phyloP scores from a whole-genome alignment of 2,113 vertebrate genomes.

The Perca fluviatilis region DNA sequence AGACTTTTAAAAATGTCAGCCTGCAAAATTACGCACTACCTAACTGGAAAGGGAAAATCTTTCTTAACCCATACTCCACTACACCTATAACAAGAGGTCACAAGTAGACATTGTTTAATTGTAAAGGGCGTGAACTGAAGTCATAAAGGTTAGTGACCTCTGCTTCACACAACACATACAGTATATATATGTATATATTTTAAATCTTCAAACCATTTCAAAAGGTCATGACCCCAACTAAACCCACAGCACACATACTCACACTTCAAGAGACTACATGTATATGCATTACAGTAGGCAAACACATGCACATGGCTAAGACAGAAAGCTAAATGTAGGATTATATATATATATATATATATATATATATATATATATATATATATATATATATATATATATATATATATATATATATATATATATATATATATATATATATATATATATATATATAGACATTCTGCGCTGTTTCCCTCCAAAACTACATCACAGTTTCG shows the following conservation, averaged over 20 bases:
- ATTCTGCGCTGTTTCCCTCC: constrained; percentile 34
- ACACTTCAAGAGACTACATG: not conserved
- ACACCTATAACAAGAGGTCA: not conserved
- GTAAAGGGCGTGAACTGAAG: not conserved
- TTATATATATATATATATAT: not conserved
- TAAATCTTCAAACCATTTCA: constrained; percentile 15
- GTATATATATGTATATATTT: not conserved
- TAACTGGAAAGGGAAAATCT: not conserved
- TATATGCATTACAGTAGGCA: not conserved
- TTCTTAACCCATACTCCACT: not conserved
- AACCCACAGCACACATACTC: constrained; percentile 9
- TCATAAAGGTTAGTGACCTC: not conserved
- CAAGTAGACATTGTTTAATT: not conserved
- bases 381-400: too few relatives aligned
- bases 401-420: too few relatives aligned
- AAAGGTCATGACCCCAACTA: constrained; percentile 55
- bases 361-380: too few relatives aligned
- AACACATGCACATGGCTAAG: constrained; percentile 12
- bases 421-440: too few relatives aligned
- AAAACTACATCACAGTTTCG: constrained; percentile 56
- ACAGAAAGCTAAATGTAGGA: constrained; percentile 19
- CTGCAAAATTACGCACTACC: too few relatives aligned
- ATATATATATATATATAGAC: too few relatives aligned
- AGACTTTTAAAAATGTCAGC: too few relatives aligned
- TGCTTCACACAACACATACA: not conserved